Conservation (phyloP, 1,140 invertebrate species). For the Pararge aegeria region DNA sequence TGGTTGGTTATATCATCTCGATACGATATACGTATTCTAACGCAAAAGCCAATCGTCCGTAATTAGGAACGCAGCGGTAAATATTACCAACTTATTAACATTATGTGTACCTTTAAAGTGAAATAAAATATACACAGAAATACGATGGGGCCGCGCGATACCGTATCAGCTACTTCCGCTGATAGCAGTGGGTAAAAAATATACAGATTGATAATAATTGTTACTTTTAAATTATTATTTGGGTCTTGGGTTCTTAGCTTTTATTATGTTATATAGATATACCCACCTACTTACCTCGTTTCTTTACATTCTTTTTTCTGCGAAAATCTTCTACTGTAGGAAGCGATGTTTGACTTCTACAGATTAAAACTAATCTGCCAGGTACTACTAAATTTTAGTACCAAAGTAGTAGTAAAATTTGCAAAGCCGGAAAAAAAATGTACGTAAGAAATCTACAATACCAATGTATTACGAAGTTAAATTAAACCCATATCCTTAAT, state of each 20-base stretch:
- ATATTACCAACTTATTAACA: conserved; percentile 19
- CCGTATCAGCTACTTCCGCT: conserved; percentile 22
- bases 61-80: conserved; percentile 22
- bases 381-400: too few species aligned
- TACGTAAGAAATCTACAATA: too few species aligned
- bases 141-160: conserved; percentile 21
- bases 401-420: too few species aligned
- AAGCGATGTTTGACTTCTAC: too few species aligned
- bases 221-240: conserved; percentile 18
- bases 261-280: neutral
- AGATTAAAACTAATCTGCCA: too few species aligned
- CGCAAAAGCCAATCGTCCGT: conserved; percentile 15
- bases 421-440: too few species aligned
- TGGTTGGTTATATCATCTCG: neutral
- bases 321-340: too few species aligned
- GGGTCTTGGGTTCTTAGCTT: neutral
- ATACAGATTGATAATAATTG: conserved; percentile 19
- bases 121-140: conserved; percentile 25
- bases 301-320: too few species aligned
- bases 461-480: too few species aligned
- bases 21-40: neutral
- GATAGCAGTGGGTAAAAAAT: conserved; percentile 20
- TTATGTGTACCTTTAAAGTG: conserved; percentile 22
- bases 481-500: too few species aligned
- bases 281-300: neutral